These are phyloP conservation scores for Drosophila gunungcola DNA, from an alignment of 1,140 invertebrate species.

Conservation along the genomic window DNA sequence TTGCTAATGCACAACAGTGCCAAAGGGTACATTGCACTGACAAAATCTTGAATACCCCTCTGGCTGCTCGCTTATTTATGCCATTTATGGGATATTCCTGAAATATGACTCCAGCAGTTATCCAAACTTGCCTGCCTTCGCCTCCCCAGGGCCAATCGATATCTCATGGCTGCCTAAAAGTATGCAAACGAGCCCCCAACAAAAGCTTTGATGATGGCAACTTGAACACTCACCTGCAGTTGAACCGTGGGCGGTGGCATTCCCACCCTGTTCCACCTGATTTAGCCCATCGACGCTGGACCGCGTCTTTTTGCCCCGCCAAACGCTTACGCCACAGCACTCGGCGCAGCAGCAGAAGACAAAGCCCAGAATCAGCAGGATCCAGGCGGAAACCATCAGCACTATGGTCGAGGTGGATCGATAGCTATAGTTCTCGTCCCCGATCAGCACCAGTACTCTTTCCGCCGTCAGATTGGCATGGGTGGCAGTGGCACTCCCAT, in stretches of 20 bases:
- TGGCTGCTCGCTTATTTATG: conserved; percentile 37
- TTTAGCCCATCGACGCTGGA: conserved; percentile 27
- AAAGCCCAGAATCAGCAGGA: conserved; percentile 73
- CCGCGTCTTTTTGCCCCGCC: conserved; percentile 61
- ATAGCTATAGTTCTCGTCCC: conserved; percentile 57
- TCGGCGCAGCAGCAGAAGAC: conserved; percentile 77
- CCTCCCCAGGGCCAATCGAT: conserved; percentile 30
- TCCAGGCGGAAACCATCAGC: conserved; percentile 75
- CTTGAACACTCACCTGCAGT: conserved; percentile 63
- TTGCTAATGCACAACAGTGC: background rate
- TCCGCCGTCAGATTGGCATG: conserved; percentile 43
- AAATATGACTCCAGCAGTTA: conserved; percentile 55
- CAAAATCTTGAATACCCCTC: background rate
- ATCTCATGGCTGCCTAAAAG: conserved; percentile 63
- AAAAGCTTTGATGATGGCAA: conserved; percentile 39
- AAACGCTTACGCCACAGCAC: conserved; percentile 71
- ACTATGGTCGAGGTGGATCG: conserved; percentile 75
- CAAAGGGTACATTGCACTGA: background rate
- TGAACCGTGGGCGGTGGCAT: conserved; percentile 8
- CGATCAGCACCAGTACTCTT: conserved; percentile 55
- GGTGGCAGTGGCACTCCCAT: conserved; percentile 6
- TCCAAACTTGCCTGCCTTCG: conserved; percentile 12
- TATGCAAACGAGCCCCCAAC: conserved; percentile 44
- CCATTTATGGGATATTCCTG: conserved; percentile 46
- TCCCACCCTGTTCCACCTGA: conserved; percentile 10